Conservation (phyloP, 1,140 invertebrate genomes). For the Drosophila sturtevanti region DNA sequence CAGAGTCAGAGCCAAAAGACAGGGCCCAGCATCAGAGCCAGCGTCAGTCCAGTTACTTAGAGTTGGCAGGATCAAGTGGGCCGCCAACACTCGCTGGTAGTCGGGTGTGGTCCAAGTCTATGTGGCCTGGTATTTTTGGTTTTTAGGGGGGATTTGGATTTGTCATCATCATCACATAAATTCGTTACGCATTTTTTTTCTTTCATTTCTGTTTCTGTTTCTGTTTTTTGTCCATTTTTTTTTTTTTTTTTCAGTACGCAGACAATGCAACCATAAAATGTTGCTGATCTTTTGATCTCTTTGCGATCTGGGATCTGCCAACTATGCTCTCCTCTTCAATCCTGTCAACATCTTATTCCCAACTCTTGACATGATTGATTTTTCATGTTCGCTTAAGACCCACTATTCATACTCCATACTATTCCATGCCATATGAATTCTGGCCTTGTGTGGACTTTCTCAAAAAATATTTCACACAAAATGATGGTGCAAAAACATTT, state of each 20-base stretch:
- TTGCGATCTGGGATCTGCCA: slow-evolving; percentile 11
- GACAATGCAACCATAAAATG: slow-evolving; percentile 63
- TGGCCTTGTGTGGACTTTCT: slow-evolving; percentile 53
- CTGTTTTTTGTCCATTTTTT: too few relatives aligned
- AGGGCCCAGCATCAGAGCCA: neutral
- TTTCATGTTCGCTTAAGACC: slow-evolving; percentile 48
- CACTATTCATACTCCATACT: neutral
- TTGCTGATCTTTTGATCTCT: slow-evolving; percentile 62
- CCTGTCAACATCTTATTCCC: slow-evolving; percentile 75
- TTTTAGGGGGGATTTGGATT: slow-evolving; percentile 53
- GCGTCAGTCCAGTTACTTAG: slow-evolving; percentile 11
- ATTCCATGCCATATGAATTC: slow-evolving; percentile 17
- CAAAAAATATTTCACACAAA: slow-evolving; percentile 53
- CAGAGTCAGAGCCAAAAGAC: neutral
- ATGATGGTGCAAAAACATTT: neutral
- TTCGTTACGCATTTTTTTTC: slow-evolving; percentile 62
- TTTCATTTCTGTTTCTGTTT: neutral
- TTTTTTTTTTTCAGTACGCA: neutral
- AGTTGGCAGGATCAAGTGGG: slow-evolving; percentile 63
- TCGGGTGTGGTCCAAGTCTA: slow-evolving; percentile 68
- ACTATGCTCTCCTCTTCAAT: neutral
- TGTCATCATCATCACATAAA: slow-evolving; percentile 70
- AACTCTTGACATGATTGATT: slow-evolving; percentile 72
- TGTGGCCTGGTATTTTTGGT: slow-evolving; percentile 24
- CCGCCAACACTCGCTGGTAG: slow-evolving; percentile 32